Evolutionary conservation across 2,888 invertebrate genomes (phyloP), one percentile per base, ranked within the genome.

Genomic region (Amphipoea lucens): DNA sequence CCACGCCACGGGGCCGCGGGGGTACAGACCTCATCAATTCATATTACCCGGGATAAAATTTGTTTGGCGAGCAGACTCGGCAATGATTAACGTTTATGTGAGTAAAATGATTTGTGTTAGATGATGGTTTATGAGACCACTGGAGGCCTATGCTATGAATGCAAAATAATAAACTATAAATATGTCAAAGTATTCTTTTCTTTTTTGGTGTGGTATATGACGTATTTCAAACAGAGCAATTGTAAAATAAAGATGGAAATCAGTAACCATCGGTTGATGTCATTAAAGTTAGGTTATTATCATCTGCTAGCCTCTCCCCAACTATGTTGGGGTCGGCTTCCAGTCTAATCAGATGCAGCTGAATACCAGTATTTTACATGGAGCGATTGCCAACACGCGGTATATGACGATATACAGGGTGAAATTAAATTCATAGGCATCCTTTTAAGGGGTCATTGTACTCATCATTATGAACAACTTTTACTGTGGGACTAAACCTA

Each of bases 1-100:
- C 9, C 80, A 65, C 65, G 63, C 51, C 70, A 62, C 63, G 54
- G 66, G 85, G 57, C 51, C 70, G 57, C 63, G 54, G 66, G 85
- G 57, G 48, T 73, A 82, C 84, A 78, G 69, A 68, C 77, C 87
- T 70, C 82, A 76, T 88, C 68, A 78, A 63, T 83, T 81, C 67
- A 79, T 63, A 87, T 81, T 79, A 81, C 45, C 11, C 20, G 65
- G 51, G 57, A 70, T 78, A 79, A 80, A 29, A 63, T 72, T 71
- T 88, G 77, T 82, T 87, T 76, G 65, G 74, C 68, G 68, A 36
- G 62, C 73, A 73, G 45, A 71, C 48, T 74, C 36, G 74, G 62
- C 67, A 72, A 63, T 70, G 69, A 87, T 80, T 60, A 51, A 72
- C 20, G 42, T 45, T 63, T 40, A 75, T 63, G 45, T 20, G 57